Evolutionary conservation across 2,113 vertebrate species (phyloP).

Genomic region (Malurus cyaneus): DNA sequence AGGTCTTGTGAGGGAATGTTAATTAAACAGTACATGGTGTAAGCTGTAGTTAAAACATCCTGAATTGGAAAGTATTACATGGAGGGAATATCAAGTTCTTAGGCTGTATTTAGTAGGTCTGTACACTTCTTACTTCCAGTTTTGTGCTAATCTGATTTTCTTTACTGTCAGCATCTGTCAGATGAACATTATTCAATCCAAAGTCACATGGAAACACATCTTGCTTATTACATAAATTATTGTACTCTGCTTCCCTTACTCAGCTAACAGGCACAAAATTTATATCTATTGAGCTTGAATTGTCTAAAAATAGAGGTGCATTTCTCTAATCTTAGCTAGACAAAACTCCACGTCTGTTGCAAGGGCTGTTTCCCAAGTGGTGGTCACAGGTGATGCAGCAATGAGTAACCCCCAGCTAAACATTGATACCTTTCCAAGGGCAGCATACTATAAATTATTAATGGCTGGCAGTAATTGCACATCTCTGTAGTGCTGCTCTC

Average conservation of each 20-base stretch:
- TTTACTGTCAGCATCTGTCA: neutral
- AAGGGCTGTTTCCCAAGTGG: neutral
- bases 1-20: slow-evolving; percentile 49
- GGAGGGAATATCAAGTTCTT: slow-evolving; percentile 24
- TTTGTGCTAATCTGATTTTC: slow-evolving; percentile 53
- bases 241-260: neutral
- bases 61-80: slow-evolving; percentile 25
- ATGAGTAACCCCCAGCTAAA: neutral
- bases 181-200: neutral
- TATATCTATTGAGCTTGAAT: neutral
- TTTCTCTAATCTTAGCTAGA: neutral
- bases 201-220: neutral
- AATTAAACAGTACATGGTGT: slow-evolving; percentile 33
- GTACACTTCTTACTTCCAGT: neutral
- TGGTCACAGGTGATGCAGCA: neutral
- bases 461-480: neutral
- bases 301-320: neutral
- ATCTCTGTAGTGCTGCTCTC: neutral
- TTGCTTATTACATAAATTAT: neutral
- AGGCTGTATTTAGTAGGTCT: slow-evolving; percentile 43
- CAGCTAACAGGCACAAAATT: neutral
- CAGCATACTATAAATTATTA: neutral
- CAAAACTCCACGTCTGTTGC: neutral
- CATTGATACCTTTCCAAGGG: neutral
- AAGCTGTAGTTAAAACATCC: slow-evolving; percentile 38